Conservation (phyloP, 2,888 invertebrate species). For the Pharmacophagus antenor region DNA sequence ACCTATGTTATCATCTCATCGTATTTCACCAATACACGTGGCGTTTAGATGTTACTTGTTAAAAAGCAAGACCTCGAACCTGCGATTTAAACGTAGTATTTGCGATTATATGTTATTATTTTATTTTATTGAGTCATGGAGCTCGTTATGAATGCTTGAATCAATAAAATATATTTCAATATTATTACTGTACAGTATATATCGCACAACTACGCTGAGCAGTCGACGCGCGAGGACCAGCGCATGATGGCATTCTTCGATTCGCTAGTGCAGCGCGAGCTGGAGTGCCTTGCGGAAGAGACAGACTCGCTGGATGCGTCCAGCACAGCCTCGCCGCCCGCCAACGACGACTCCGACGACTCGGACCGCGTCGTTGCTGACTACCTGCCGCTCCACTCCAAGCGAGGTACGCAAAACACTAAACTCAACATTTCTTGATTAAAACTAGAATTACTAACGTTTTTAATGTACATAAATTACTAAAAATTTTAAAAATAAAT, state of each 20-base stretch:
- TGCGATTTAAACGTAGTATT: too few relatives aligned
- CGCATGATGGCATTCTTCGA: slow-evolving; percentile 99
- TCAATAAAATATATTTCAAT: background rate
- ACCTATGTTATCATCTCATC: too few relatives aligned
- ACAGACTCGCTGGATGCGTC: slow-evolving; percentile 65
- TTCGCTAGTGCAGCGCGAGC: slow-evolving; percentile 93
- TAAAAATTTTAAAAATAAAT: too few relatives aligned
- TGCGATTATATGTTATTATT: too few relatives aligned
- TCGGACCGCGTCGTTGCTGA: slow-evolving; percentile 63
- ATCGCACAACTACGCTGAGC: slow-evolving; percentile 93
- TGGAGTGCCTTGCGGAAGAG: slow-evolving; percentile 87
- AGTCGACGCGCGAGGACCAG: slow-evolving; percentile 93
- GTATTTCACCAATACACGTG: too few relatives aligned
- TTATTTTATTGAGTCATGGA: too few relatives aligned
- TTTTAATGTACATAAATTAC: background rate
- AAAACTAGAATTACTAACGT: too few relatives aligned
- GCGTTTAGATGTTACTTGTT: too few relatives aligned
- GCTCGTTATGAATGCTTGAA: too few relatives aligned
- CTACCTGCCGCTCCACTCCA: slow-evolving; percentile 60
- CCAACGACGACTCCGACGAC: slow-evolving; percentile 57
- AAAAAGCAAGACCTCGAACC: too few relatives aligned
- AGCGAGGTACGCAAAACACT: slow-evolving; percentile 55
- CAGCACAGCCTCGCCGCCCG: slow-evolving; percentile 49
- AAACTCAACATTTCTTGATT: too few relatives aligned
- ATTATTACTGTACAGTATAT: slow-evolving; percentile 78